Evolutionary conservation across 2,113 vertebrate species (phyloP), one percentile per base, ranked within the genome.

Genomic region (Pyxicephalus adspersus): DNA sequence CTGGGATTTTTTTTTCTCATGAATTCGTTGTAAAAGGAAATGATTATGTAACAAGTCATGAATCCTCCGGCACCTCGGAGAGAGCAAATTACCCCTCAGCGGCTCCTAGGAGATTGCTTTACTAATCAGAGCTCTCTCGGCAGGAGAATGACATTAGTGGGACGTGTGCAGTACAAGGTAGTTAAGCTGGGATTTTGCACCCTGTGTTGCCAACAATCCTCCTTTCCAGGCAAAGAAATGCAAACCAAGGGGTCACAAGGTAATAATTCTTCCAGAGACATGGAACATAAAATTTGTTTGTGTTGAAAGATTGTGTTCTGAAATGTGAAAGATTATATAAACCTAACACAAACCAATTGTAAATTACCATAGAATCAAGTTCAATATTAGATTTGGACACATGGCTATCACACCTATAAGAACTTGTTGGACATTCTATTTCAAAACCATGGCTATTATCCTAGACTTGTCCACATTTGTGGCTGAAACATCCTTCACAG

Each of bases 11-110:
- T 61, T 38, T 61, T 26, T 45, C 34, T 45, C 38, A 50, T 51
- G 74, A 76, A 64, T 28, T 19, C 23, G 0, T 51, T 76, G 38
- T 64, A 52, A 50, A 61, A 51, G 57, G 31, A 76, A 64, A 64
- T 76, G 22, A 76, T 76, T 64, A 76, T 76, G 74, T 76, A 76
- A 76, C 31, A 76, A 50, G 15, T 38, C 31, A 13, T n/a, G 38
- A 76, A 20, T 61, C 57, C 18, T 16, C 4, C 11, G 60, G 23
- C 6, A 18, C 18, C 60, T 64, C 57, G 20, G 16, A 25, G 58
- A 20, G 74, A 64, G 64, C 74, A 64, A 76, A 76, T 76, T 64
- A 76, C 31, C 73, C 58, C 20, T 23, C 23, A 26, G 58, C 16
- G 17, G 16, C 57, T 19, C 54, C 26, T 22, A 3, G 57, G 34